Conservation (phyloP, 2,113 vertebrate genomes). For the Taxidea taxus region DNA sequence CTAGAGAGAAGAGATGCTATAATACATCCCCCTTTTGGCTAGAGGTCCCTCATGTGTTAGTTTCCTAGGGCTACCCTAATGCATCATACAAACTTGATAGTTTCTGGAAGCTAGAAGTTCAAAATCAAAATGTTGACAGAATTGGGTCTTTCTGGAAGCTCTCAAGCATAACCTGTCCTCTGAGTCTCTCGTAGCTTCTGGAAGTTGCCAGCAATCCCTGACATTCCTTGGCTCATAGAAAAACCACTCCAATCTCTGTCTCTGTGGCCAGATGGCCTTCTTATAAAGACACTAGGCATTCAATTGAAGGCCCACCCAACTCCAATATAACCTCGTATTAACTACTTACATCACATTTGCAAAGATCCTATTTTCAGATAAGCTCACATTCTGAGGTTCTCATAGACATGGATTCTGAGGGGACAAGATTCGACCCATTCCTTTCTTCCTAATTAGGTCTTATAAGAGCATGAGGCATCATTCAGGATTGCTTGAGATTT, state of each 20-base stretch:
- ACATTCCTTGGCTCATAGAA: not conserved
- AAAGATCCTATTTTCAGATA: not conserved
- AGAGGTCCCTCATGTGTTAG: not conserved
- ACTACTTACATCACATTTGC: not conserved
- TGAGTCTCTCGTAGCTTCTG: not conserved
- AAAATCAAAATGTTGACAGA: not conserved
- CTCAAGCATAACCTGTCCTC: not conserved
- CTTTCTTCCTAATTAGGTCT: not conserved
- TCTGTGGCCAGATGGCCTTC: not conserved
- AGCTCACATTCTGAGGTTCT: not conserved
- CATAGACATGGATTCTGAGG: not conserved
- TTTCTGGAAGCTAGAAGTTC: not conserved
- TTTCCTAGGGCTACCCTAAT: not conserved
- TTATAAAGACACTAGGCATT: not conserved
- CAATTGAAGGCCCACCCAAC: not conserved
- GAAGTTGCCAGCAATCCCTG: not conserved
- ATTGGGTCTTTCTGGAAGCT: not conserved
- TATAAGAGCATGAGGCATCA: not conserved
- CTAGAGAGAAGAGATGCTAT: not conserved
- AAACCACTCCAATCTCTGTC: not conserved
- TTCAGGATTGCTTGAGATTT: not conserved
- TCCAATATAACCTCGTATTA: not conserved
- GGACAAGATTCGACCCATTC: not conserved
- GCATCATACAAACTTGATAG: not conserved
- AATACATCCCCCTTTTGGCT: not conserved